Evolutionary conservation across 2,888 invertebrate genomes (phyloP).

Genomic region (Drosophila prolongata): DNA sequence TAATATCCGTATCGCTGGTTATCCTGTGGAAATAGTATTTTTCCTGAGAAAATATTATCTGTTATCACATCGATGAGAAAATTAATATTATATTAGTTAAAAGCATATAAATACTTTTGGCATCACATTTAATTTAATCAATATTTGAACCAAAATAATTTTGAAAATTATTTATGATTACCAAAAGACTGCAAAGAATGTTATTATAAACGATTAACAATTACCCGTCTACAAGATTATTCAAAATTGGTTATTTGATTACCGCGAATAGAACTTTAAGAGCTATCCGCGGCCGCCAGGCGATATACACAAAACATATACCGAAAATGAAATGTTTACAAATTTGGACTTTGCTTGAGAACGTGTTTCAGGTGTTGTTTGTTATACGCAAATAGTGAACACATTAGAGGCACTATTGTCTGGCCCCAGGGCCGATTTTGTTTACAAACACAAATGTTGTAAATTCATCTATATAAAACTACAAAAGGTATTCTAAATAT

Average conservation of each 20-base stretch:
- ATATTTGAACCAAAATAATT: not conserved
- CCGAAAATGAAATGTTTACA: slow-evolving; percentile 8
- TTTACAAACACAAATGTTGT: slow-evolving; percentile 4
- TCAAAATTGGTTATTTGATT: not conserved
- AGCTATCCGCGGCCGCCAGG: not conserved
- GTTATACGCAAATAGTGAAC: not conserved
- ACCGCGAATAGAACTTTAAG: not conserved
- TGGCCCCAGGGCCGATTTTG: slow-evolving; percentile 5
- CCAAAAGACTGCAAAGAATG: not conserved
- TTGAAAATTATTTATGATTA: not conserved
- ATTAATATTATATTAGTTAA: not conserved
- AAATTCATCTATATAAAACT: slow-evolving; percentile 6
- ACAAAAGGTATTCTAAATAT: not conserved
- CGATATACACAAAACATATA: slow-evolving; percentile 16
- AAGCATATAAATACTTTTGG: not conserved
- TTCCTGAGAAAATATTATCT: not conserved
- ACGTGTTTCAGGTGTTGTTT: not conserved
- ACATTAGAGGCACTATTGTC: not conserved
- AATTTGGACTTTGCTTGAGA: slow-evolving; percentile 1
- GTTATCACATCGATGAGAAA: not conserved
- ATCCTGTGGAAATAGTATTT: not conserved
- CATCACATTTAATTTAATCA: not conserved
- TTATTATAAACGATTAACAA: not conserved
- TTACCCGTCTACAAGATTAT: not conserved
- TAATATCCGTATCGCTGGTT: not conserved